These are phyloP conservation scores for Caenorhabditis uteleia DNA, from an alignment of 2,888 invertebrate genomes.

Conservation along the genomic window DNA sequence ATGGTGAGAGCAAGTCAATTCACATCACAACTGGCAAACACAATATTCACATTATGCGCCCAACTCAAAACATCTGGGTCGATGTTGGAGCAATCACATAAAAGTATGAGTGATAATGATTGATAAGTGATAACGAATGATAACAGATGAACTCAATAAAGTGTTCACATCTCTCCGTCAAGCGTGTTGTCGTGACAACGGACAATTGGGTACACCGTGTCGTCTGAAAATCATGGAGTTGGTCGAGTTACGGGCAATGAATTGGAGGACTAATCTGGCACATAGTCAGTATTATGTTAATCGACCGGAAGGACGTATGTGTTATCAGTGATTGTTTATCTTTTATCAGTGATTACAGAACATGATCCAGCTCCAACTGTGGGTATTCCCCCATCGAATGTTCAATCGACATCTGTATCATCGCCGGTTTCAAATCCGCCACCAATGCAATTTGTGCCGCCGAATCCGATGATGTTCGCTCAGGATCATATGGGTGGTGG, in stretches of 20 bases:
- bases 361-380: constrained; percentile 36
- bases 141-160: constrained; percentile 63
- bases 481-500: constrained; percentile 28
- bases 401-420: constrained; percentile 8
- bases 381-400: constrained; percentile 14
- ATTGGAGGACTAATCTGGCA: constrained; percentile 82
- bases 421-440: constrained; percentile 16
- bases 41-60: constrained; percentile 63
- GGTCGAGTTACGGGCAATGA: constrained; percentile 88
- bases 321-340: background rate
- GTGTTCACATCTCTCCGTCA: constrained; percentile 67
- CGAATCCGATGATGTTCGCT: constrained; percentile 35
- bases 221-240: constrained; percentile 80
- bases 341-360: constrained; percentile 14
- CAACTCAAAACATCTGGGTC: constrained; percentile 63
- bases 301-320: constrained; percentile 54
- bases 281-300: constrained; percentile 68
- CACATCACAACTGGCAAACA: constrained; percentile 59
- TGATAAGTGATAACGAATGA: background rate
- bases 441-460: constrained; percentile 32
- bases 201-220: constrained; percentile 83
- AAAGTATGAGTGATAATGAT: constrained; percentile 41
- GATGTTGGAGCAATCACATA: constrained; percentile 63
- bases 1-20: constrained; percentile 61
- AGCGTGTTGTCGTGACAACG: constrained; percentile 71